These are phyloP conservation scores for Adoxophyes honmai DNA, from an alignment of 1,140 invertebrate species.

Conservation along the genomic window DNA sequence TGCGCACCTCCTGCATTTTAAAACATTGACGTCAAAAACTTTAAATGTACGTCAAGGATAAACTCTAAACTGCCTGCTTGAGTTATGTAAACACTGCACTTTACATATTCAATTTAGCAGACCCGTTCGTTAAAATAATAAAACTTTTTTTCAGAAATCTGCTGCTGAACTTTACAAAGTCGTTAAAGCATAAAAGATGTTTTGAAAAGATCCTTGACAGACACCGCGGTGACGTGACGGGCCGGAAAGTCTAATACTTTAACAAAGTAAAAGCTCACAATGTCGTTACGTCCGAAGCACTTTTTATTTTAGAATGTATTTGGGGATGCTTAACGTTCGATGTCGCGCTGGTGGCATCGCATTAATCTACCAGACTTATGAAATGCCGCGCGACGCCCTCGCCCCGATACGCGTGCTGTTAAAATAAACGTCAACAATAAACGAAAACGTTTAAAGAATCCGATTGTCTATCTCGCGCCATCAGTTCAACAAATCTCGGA, in stretches of 20 bases:
- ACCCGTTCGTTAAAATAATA: not conserved
- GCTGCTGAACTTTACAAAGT: not conserved
- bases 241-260: slow-evolving; percentile 31
- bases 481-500: not conserved
- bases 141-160: not conserved
- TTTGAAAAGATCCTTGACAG: slow-evolving; percentile 18
- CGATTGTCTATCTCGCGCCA: slow-evolving; percentile 1
- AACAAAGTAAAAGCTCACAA: slow-evolving; percentile 24
- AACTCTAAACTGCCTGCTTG: not conserved
- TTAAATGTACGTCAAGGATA: slow-evolving; percentile 26
- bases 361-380: slow-evolving; percentile 32
- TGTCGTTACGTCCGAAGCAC: slow-evolving; percentile 24
- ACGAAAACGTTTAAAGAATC: slow-evolving; percentile 10
- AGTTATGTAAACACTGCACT: slow-evolving; percentile 5
- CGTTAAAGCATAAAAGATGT: not conserved
- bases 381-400: slow-evolving; percentile 23
- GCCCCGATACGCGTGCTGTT: not conserved
- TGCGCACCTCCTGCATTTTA: slow-evolving; percentile 36
- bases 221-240: not conserved
- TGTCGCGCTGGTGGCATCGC: slow-evolving; percentile 18
- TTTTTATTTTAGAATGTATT: slow-evolving; percentile 43
- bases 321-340: slow-evolving; percentile 33
- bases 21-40: slow-evolving; percentile 42
- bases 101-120: slow-evolving; percentile 8
- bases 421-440: slow-evolving; percentile 10